Evolutionary conservation across 2,113 vertebrate genomes (phyloP).

Genomic region (Sinocyclocheilus maitianheensis): DNA sequence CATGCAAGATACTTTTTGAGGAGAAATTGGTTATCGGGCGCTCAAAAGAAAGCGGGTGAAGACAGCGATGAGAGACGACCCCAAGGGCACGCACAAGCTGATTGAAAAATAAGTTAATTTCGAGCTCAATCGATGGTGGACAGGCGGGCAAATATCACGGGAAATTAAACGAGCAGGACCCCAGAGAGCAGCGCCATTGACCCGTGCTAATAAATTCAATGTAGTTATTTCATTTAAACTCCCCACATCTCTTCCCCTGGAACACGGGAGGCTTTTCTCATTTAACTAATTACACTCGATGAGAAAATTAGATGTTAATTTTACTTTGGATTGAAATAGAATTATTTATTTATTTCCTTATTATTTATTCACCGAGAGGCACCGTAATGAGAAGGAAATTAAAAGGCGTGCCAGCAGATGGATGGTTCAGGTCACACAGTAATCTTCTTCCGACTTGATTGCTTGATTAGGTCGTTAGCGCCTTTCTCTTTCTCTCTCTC

Average conservation of each 20-base stretch:
- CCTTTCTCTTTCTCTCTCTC: constrained; percentile 64
- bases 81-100: constrained; percentile 91
- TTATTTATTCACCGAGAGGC: constrained; percentile 73
- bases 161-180: constrained; percentile 99
- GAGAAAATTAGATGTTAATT: constrained; percentile 97
- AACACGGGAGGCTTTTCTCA: constrained; percentile 83
- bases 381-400: constrained; percentile 89
- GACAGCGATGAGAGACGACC: constrained; percentile 89
- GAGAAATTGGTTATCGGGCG: constrained; percentile 90
- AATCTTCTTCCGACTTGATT: constrained; percentile 96
- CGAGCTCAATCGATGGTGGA: constrained; percentile 98
- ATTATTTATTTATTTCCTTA: constrained; percentile 68
- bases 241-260: constrained; percentile 70
- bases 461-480: constrained; percentile 99
- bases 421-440: constrained; percentile 94
- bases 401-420: constrained; percentile 91
- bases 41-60: constrained; percentile 77
- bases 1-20: constrained; percentile 77
- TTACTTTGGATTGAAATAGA: constrained; percentile 82
- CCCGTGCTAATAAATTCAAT: constrained; percentile 97
- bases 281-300: constrained; percentile 98
- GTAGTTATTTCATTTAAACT: constrained; percentile 87
- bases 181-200: constrained; percentile 92
- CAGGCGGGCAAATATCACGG: constrained; percentile 99
- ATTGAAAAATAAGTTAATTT: constrained; percentile 99